Evolutionary conservation across 1,140 invertebrate species (phyloP), one percentile per base, ranked within the genome.

Genomic region (Solenopsis fugax): DNA sequence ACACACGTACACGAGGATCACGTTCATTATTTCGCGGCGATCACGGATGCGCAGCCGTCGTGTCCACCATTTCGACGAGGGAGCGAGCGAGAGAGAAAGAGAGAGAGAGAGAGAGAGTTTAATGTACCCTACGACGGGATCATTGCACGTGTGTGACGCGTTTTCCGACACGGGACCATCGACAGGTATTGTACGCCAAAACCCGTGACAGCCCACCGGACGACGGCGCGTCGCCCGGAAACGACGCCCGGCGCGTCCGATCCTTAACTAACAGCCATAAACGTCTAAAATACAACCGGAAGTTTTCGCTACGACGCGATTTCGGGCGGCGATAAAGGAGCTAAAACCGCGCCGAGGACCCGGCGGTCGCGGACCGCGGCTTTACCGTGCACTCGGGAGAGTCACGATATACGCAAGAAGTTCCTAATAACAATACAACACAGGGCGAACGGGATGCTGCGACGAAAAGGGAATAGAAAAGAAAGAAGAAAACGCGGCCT

Each of bases 1-100:
- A 62, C 29, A 48, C n/a, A 69, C 12, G 52, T 34, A 37, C 62
- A 54, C 4, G 88, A 75, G 50, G 13, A 81, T 92, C 87, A 29
- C 88, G 82, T 85, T 91, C 90, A 91, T 91, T 91, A 91, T 60
- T 91, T 91, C 77, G 88, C 86, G 88, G 87, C 87, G 85, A 92
- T 85, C 62, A 85, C 80, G 60, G 56, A 88, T 88, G 90, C 90
- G 85, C 90, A 91, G 87, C 80, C 56, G 45, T 87, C 64, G 67
- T 76, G 90, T 89, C 29, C 82, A 90, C 86, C 90, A 80, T 89
- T 86, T 60, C 50, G 69, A 64, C 67, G 52, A 54, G 50, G 45
- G 50, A 34, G n/a, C 41, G 37, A 75, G 34, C n/a, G 29, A 9
- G 48, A 48, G 10, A 48, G 34, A 34, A 18, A 9, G 48, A 48